These are phyloP conservation scores for Acrocyrtus sp. DNA, from an alignment of 2,888 invertebrate genomes.

Conservation along the genomic window DNA sequence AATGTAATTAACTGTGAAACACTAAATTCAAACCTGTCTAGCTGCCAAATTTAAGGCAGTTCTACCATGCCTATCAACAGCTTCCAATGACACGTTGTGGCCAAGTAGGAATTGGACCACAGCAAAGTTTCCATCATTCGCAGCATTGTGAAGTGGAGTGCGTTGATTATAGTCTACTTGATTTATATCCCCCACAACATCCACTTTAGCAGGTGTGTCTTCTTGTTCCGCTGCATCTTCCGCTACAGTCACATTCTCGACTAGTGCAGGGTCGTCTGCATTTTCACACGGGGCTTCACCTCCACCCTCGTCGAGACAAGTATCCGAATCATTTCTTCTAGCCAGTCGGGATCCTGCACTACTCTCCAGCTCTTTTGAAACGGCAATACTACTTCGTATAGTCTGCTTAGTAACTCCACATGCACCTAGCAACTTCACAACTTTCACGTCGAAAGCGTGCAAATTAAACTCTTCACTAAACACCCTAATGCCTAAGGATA, in stretches of 20 bases:
- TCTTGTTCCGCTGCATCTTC: constrained; percentile 66
- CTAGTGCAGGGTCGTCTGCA: constrained; percentile 65
- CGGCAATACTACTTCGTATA: constrained; percentile 34
- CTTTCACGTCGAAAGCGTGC: constrained; percentile 58
- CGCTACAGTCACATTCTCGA: constrained; percentile 63
- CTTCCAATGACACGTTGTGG: constrained; percentile 64
- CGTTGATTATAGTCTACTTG: constrained; percentile 73
- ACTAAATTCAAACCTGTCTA: constrained; percentile 68
- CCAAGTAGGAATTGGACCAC: constrained; percentile 75
- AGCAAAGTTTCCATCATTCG: constrained; percentile 79
- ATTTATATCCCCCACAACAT: constrained; percentile 68
- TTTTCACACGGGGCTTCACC: constrained; percentile 67
- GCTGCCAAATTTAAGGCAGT: constrained; percentile 88
- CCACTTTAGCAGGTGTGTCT: constrained; percentile 63
- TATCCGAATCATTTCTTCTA: constrained; percentile 65
- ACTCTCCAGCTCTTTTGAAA: constrained; percentile 20
- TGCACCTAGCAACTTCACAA: constrained; percentile 57
- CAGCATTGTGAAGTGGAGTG: constrained; percentile 79
- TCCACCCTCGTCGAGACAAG: constrained; percentile 64
- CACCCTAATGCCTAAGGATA: constrained; percentile 60
- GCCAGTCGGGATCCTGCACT: constrained; percentile 15
- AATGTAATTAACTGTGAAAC: neutral
- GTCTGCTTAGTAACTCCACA: constrained; percentile 58
- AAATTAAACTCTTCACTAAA: constrained; percentile 44
- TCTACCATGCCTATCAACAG: constrained; percentile 74